phyloP scores from a whole-genome alignment of 2,113 vertebrate genomes.

The Saiga tatarica region DNA sequence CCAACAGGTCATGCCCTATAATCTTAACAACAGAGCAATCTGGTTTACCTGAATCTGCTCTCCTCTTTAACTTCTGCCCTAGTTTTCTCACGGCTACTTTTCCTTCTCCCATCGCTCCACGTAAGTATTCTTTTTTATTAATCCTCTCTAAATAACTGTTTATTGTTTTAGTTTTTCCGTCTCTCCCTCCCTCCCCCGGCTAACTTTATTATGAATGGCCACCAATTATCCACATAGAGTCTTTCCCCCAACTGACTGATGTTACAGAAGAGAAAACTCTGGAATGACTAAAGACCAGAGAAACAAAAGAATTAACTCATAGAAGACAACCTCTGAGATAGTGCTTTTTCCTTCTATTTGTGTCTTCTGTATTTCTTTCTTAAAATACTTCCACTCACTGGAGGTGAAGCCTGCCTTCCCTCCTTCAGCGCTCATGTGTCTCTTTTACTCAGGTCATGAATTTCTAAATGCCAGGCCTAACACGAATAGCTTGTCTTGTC shows the following conservation, averaged over 20 bases:
- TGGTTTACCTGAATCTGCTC: background rate
- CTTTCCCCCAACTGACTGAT: background rate
- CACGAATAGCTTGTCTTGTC: background rate
- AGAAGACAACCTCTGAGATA: background rate
- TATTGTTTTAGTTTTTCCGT: background rate
- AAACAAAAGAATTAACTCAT: background rate
- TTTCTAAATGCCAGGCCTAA: background rate
- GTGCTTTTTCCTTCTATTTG: background rate
- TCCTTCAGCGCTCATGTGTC: background rate
- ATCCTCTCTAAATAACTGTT: background rate
- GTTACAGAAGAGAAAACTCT: background rate
- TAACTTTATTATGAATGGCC: background rate
- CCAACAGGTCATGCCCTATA: background rate
- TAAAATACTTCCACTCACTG: background rate
- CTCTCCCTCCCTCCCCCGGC: accelerated
- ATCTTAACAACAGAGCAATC: too few relatives aligned
- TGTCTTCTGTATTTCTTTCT: background rate
- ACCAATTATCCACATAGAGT: background rate
- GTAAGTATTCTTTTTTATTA: background rate
- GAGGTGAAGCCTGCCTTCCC: background rate
- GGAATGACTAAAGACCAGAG: background rate
- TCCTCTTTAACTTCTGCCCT: background rate
- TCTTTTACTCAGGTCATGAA: background rate
- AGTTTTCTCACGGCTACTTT: background rate
- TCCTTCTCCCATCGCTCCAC: background rate